Evolutionary conservation across 2,113 vertebrate species (phyloP), one percentile per base, ranked within the genome.

Genomic region (Megaceryle maxima): DNA sequence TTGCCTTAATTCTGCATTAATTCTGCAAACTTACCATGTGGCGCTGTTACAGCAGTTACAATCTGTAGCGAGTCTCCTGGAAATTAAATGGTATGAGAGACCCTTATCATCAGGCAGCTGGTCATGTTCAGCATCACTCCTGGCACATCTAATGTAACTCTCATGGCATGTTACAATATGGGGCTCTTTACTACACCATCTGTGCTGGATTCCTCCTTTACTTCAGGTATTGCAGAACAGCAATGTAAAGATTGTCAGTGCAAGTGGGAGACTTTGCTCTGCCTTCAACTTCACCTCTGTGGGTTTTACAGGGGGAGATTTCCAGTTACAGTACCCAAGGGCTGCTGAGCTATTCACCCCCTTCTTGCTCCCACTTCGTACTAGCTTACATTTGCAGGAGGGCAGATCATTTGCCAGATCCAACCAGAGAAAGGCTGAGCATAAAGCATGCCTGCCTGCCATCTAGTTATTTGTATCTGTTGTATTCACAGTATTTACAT

Each of bases 101-200:
- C 53, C 56, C 87, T 48, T 22, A 8, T 26, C 3, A 1, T 33
- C 70, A 35, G 44, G 57, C 51, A 79, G 26, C 69, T 78, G 80
- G 67, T 43, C 2, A 1, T 1, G 3, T 22, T 10, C 5, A 6
- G 83, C 83, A 79, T 48, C 46, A 13, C 31, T 63, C 83, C 75
- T 84, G 14, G 51, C 19, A 18, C 8, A 18, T 3, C 55, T 19
- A 26, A 22, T 10, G 70, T 35, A 67, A 56, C 33, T 51, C 75
- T 56, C 83, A 59, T 0, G 1, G 56, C 66, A 50, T 1, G 0
- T 62, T 6, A 50, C 41, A 39, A 5, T 8, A 18, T 20, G 33
- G 26, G 68, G 41, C n/a, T 76, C 53, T 59, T 28, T 11, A 22
- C 9, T 44, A 48, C 22, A 18, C 56, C 67, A 44, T 33, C 92